phyloP scores from a whole-genome alignment of 2,888 invertebrate species.

The Clusia tigrina region DNA sequence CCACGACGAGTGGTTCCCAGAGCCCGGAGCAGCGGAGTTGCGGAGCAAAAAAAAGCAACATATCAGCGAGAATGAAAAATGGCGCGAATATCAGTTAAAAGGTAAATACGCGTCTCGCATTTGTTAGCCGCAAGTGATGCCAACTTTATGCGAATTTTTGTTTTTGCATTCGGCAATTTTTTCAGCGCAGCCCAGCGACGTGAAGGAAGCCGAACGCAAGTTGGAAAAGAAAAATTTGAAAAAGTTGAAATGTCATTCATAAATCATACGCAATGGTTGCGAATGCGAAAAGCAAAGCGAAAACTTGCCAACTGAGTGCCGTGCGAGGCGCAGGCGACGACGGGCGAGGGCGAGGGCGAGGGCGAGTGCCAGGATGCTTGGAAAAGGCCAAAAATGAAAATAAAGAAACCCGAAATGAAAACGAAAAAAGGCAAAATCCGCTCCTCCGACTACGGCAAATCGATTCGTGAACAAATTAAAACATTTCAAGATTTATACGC shows the following conservation, averaged over 20 bases:
- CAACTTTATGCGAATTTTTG: slow-evolving; percentile 33
- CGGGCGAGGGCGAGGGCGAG: background rate
- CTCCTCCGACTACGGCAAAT: slow-evolving; percentile 48
- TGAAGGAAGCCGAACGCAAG: background rate
- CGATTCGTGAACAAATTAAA: slow-evolving; percentile 62
- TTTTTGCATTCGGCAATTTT: background rate
- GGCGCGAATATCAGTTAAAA: slow-evolving; percentile 47
- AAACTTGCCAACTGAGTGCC: slow-evolving; percentile 5
- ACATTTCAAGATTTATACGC: slow-evolving; percentile 63
- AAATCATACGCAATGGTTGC: slow-evolving; percentile 47
- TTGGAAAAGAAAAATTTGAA: slow-evolving; percentile 24
- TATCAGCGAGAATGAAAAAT: slow-evolving; percentile 40
- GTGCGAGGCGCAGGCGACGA: background rate
- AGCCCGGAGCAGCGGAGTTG: slow-evolving; percentile 21
- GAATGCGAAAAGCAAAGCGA: no score
- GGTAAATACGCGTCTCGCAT: slow-evolving; percentile 44
- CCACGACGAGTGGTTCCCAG: slow-evolving; percentile 44
- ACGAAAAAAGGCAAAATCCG: slow-evolving; percentile 9
- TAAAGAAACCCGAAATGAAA: slow-evolving; percentile 23
- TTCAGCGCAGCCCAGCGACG: slow-evolving; percentile 5
- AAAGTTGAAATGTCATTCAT: slow-evolving; percentile 54
- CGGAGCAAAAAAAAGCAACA: slow-evolving; percentile 8
- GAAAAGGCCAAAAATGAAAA: no score
- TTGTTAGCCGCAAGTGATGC: slow-evolving; percentile 27
- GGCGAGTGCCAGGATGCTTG: no score